A percentile compares a stretch with the other conserved stretches of the same genome.
Evolutionary conservation across 2,113 vertebrate genomes (phyloP).

Genomic region (Grantiella picta): DNA sequence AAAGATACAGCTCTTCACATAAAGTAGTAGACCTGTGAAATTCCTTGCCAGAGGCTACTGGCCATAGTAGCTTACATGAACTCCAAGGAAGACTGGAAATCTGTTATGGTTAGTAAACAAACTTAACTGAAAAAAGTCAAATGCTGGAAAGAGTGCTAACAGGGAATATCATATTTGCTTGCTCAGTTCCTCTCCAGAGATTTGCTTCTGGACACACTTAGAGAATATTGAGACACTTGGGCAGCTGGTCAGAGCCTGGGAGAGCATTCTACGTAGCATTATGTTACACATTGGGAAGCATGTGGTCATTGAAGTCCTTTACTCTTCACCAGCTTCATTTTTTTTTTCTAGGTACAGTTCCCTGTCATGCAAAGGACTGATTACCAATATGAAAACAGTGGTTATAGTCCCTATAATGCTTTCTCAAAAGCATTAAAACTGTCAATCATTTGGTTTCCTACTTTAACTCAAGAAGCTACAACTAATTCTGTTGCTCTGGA

Average conservation of each 20-base stretch:
- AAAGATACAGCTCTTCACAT: neutral
- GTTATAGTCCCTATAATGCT: neutral
- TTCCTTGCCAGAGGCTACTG: neutral
- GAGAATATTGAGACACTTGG: neutral
- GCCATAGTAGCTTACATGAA: neutral
- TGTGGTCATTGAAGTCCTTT: rapidly evolving
- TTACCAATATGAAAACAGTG: neutral
- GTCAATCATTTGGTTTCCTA: neutral
- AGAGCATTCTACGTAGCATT: rapidly evolving
- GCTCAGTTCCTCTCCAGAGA: neutral
- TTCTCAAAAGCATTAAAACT: neutral
- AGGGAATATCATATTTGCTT: neutral
- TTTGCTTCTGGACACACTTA: neutral
- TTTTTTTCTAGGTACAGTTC: neutral
- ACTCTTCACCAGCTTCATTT: neutral
- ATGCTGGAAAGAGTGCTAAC: neutral
- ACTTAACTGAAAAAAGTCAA: neutral
- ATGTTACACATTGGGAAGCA: neutral
- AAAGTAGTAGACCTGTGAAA: neutral
- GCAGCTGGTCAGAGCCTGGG: neutral
- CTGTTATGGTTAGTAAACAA: neutral
- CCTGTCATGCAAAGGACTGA: neutral
- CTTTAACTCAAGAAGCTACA: neutral
- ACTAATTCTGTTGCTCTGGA: neutral
- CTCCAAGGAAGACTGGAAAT: neutral